phyloP scores from a whole-genome alignment of 2,888 invertebrate species.

The Sarcophaga carnaria region DNA sequence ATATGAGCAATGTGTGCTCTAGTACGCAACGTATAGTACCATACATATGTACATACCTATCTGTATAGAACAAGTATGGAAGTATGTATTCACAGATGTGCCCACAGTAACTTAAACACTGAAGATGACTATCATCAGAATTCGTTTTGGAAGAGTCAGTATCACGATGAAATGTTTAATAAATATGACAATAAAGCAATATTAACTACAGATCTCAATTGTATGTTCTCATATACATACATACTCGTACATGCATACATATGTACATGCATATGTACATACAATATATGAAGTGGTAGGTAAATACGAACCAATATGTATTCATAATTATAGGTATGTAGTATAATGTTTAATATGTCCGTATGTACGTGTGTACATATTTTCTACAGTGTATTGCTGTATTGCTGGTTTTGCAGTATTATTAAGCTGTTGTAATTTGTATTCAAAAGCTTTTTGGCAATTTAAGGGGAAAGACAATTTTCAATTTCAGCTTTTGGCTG shows the following conservation, averaged over 20 bases:
- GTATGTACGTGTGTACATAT: neutral
- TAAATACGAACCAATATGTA: no score
- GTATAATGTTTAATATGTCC: neutral
- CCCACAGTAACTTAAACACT: constrained; percentile 16
- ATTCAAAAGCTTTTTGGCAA: constrained; percentile 53
- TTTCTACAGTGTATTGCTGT: neutral
- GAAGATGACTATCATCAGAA: constrained; percentile 29
- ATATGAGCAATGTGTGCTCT: constrained; percentile 13
- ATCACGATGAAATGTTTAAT: constrained; percentile 11
- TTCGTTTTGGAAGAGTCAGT: neutral
- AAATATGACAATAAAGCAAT: constrained; percentile 55
- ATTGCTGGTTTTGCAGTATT: neutral
- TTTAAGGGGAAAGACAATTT: constrained; percentile 60
- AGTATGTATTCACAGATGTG: neutral
- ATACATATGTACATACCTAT: constrained; percentile 30
- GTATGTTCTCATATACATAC: neutral
- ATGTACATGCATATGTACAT: neutral
- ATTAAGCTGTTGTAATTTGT: constrained; percentile 50
- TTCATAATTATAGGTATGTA: no score
- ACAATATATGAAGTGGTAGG: neutral
- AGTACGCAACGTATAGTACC: neutral
- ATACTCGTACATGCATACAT: neutral
- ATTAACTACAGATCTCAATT: constrained; percentile 19
- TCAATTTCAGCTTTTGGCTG: constrained; percentile 32
- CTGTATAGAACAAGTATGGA: neutral